Conservation (phyloP, 2,113 vertebrate genomes). For the Chamaea fasciata region DNA sequence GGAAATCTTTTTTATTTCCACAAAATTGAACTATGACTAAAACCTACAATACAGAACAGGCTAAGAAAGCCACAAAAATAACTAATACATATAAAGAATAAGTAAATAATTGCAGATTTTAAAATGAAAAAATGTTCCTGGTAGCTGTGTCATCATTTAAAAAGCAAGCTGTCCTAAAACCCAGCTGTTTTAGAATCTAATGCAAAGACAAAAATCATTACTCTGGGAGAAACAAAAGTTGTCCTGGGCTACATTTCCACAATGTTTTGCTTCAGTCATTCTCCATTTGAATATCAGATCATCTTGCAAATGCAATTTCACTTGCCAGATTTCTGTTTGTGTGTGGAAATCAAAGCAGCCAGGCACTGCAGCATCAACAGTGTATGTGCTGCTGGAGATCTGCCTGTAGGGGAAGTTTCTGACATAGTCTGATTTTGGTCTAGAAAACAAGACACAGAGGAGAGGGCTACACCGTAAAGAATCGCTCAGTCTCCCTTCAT, state of each 20-base stretch:
- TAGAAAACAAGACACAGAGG: background rate
- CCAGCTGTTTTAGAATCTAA: background rate
- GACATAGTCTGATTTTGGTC: background rate
- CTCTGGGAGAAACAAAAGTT: background rate
- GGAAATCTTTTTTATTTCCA: background rate
- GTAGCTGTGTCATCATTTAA: background rate
- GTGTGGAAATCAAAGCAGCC: background rate
- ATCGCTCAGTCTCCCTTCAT: background rate
- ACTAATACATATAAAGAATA: background rate
- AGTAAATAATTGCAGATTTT: background rate
- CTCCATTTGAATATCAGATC: background rate
- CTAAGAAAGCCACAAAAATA: background rate
- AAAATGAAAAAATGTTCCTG: background rate
- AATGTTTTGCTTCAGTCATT: background rate
- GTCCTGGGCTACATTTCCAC: background rate
- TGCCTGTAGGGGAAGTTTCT: background rate
- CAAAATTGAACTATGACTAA: background rate
- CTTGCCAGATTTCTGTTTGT: constrained; percentile 18
- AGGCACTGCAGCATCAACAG: constrained; percentile 8
- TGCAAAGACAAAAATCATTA: background rate
- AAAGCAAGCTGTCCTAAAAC: background rate
- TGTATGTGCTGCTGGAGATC: background rate
- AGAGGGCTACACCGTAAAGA: background rate
- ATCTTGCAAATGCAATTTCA: background rate
- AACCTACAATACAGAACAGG: background rate